These are phyloP conservation scores for Caloenas nicobarica DNA, from an alignment of 2,113 vertebrate species.

Conservation along the genomic window DNA sequence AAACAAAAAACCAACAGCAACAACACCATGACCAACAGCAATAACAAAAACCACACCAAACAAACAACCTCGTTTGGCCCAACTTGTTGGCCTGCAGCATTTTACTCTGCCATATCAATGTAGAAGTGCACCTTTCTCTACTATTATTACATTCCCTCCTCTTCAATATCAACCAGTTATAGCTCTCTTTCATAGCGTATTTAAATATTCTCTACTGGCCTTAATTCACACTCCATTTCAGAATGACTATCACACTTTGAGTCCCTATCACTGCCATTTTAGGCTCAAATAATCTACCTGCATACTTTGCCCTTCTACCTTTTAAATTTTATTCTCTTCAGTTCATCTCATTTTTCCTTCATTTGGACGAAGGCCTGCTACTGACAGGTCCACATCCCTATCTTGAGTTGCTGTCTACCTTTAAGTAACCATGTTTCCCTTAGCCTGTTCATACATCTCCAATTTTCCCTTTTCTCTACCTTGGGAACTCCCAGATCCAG, in stretches of 20 bases:
- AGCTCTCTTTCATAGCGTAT: background rate
- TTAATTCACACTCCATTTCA: background rate
- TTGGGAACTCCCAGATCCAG: background rate
- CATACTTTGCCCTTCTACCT: background rate
- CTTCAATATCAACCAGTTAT: background rate
- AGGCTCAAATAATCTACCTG: background rate
- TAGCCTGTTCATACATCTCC: background rate
- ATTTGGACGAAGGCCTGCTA: background rate
- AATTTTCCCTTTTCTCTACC: background rate
- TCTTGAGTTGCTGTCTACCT: background rate
- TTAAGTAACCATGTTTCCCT: background rate
- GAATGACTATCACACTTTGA: background rate
- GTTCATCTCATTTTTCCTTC: background rate
- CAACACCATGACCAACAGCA: too few species aligned
- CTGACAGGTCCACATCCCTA: background rate
- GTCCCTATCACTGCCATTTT: background rate
- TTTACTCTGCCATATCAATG: background rate
- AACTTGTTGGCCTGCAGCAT: background rate
- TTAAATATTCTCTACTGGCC: background rate
- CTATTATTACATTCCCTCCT: background rate
- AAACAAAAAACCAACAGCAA: too few species aligned
- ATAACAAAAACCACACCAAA: too few species aligned
- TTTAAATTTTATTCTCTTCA: background rate
- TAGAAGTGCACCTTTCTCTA: background rate
- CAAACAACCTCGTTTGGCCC: background rate